Conservation (phyloP, 1,140 invertebrate genomes). For the Episyrphus balteatus region DNA sequence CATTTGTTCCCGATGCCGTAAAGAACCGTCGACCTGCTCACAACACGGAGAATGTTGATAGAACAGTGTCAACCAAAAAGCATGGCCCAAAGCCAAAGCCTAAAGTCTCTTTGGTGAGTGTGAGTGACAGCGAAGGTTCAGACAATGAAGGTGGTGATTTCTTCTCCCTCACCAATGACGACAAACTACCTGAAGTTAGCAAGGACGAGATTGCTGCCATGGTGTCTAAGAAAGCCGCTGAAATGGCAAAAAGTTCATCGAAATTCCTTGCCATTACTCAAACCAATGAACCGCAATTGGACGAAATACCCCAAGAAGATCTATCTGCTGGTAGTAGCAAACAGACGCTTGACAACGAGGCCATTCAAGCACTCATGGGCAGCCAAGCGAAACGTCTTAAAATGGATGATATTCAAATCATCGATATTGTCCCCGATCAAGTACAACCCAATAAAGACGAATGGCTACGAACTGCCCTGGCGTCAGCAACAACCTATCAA, state of each 20-base stretch:
- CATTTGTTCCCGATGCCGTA: slow-evolving; percentile 29
- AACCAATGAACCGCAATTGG: background rate
- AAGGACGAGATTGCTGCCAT: slow-evolving; percentile 26
- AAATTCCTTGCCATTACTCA: too few species aligned
- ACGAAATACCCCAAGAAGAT: slow-evolving; percentile 5
- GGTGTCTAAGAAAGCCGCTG: slow-evolving; percentile 27
- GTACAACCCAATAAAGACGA: slow-evolving; percentile 67
- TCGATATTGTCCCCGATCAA: slow-evolving; percentile 76
- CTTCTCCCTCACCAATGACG: slow-evolving; percentile 40
- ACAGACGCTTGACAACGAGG: slow-evolving; percentile 8
- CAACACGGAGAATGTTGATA: slow-evolving; percentile 27
- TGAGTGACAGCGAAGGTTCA: slow-evolving; percentile 38
- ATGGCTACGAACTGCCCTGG: slow-evolving; percentile 70
- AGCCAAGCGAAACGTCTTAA: slow-evolving; percentile 36
- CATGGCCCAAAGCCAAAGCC: background rate
- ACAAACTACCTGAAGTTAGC: slow-evolving; percentile 29
- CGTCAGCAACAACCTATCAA: slow-evolving; percentile 52
- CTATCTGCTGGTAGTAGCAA: too few species aligned
- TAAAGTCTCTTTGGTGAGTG: slow-evolving; percentile 7
- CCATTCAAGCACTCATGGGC: slow-evolving; percentile 30
- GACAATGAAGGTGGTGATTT: slow-evolving; percentile 38
- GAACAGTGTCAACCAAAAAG: slow-evolving; percentile 4
- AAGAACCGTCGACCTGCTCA: slow-evolving; percentile 22
- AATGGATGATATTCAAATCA: slow-evolving; percentile 49
- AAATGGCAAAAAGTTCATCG: slow-evolving; percentile 13